These are phyloP conservation scores for Phalloptychus januarius DNA, from an alignment of 2,797 vertebrate genomes.

Conservation along the genomic window DNA sequence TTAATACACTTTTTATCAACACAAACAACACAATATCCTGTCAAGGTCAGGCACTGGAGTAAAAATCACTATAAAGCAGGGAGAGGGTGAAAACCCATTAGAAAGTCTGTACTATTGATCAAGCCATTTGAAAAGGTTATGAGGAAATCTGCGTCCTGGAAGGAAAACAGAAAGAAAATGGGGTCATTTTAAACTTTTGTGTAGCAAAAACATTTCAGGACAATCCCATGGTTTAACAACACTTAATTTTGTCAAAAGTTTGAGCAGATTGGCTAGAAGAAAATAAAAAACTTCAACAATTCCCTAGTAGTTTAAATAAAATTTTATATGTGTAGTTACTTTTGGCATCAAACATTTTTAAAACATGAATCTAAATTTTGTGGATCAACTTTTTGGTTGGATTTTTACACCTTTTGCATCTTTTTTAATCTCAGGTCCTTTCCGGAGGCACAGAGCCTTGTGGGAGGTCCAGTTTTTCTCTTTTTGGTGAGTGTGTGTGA, in stretches of 20 bases:
- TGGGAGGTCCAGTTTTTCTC: neutral
- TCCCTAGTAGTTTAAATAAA: neutral
- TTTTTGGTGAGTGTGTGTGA: conserved; percentile 3
- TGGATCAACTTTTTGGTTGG: neutral
- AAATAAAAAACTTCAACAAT: neutral
- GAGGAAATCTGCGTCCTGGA: neutral
- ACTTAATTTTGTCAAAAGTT: neutral
- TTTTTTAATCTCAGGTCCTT: neutral
- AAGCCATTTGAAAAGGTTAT: neutral
- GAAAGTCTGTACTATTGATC: neutral
- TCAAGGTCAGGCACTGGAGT: neutral
- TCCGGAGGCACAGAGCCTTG: neutral
- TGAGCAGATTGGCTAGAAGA: neutral
- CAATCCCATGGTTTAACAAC: neutral
- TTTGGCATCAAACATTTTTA: neutral
- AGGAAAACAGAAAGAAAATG: neutral
- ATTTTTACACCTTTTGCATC: neutral
- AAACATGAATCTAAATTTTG: neutral
- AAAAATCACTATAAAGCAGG: neutral
- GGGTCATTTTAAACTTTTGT: neutral
- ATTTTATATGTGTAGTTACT: neutral
- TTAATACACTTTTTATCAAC: neutral
- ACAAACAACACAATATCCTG: neutral
- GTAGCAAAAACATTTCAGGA: neutral
- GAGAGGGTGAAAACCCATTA: neutral